Evolutionary conservation across 2,888 invertebrate species (phyloP).

Genomic region (Lasioglossum malachurum): DNA sequence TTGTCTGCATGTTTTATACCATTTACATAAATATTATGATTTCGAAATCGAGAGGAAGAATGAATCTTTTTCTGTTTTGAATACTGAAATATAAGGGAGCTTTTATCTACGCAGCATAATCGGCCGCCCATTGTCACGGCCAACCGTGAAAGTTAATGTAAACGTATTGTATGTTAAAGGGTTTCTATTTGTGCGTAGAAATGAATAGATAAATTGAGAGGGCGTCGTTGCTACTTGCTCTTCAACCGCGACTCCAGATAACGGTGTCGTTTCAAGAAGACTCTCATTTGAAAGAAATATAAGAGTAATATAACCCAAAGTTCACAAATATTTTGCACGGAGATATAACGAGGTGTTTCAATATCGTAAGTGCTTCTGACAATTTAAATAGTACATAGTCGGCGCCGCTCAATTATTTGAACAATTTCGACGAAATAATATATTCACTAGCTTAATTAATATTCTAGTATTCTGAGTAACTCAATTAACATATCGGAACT

Average conservation of each 20-base stretch:
- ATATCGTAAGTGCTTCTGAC: neutral
- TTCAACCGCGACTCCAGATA: neutral
- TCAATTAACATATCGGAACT: neutral
- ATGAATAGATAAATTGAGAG: neutral
- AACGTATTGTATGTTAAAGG: conserved; percentile 11
- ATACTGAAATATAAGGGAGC: neutral
- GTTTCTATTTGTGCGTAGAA: neutral
- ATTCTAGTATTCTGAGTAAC: neutral
- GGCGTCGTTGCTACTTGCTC: neutral
- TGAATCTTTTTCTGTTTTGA: too few species aligned
- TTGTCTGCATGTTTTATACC: too few species aligned
- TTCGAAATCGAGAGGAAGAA: too few species aligned
- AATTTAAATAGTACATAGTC: neutral
- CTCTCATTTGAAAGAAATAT: neutral
- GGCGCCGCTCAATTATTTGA: neutral
- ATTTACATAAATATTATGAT: too few species aligned
- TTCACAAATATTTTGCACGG: neutral
- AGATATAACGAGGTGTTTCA: neutral
- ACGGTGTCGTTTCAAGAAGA: neutral
- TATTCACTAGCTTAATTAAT: neutral
- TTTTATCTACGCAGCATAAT: neutral
- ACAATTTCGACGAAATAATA: conserved; percentile 3
- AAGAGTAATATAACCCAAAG: neutral
- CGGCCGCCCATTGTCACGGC: neutral
- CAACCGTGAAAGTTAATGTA: neutral